A percentile compares a stretch with the other conserved stretches of the same genome.
phyloP scores from a whole-genome alignment of 2,113 vertebrate species.

The Tupaia chinensis region DNA sequence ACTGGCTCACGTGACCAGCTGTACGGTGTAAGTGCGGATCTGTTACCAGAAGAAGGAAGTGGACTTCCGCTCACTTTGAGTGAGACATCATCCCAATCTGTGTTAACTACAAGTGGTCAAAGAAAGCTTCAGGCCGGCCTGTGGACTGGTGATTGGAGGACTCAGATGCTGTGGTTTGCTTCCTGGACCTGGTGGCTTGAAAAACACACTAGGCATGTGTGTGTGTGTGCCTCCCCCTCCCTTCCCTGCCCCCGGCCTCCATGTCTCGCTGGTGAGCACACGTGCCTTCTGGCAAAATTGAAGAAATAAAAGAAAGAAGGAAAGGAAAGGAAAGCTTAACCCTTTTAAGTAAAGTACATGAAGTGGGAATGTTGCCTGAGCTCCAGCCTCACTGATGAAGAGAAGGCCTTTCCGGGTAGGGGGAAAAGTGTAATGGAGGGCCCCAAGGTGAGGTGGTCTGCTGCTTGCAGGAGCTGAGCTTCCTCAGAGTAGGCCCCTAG shows the following conservation, averaged over 20 bases:
- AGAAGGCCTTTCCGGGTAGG: not conserved
- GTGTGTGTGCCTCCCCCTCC: too few species aligned
- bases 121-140: too few species aligned
- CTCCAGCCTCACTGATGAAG: not conserved
- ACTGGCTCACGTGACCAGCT: not conserved
- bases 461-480: not conserved
- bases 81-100: not conserved
- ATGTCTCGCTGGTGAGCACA: too few species aligned
- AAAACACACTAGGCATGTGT: too few species aligned
- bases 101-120: not conserved
- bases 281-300: too few species aligned
- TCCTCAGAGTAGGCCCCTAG: accelerated
- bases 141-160: too few species aligned
- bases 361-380: not conserved
- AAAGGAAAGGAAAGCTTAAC: too few species aligned
- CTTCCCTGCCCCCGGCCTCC: too few species aligned
- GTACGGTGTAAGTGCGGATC: accelerated
- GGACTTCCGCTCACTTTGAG: not conserved
- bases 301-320: too few species aligned
- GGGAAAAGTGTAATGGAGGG: accelerated
- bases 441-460: not conserved
- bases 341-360: not conserved
- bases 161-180: too few species aligned
- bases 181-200: too few species aligned
- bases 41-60: not conserved